These are phyloP conservation scores for Hippopotamus amphibius DNA, from an alignment of 2,113 vertebrate species.

Conservation along the genomic window DNA sequence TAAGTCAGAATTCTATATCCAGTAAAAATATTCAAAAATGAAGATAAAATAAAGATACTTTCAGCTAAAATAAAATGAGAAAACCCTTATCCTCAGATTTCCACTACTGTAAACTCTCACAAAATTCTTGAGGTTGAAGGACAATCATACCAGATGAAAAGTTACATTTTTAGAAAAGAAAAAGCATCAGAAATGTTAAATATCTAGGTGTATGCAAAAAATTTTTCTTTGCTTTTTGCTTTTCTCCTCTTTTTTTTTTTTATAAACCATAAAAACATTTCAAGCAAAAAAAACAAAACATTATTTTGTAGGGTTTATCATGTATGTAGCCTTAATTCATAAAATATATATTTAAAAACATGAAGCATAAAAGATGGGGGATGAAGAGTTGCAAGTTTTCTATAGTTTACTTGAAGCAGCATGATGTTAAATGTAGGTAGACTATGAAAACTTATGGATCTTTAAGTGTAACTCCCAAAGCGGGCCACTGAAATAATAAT, in stretches of 20 bases:
- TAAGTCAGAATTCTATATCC: background rate
- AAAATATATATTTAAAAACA: background rate
- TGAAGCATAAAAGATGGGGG: background rate
- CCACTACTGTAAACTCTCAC: background rate
- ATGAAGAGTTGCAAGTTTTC: background rate
- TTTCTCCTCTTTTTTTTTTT: background rate
- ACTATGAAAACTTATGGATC: background rate
- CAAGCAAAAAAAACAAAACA: background rate
- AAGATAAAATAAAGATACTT: background rate
- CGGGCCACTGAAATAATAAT: background rate
- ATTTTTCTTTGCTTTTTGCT: background rate
- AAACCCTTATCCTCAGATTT: background rate
- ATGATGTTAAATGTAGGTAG: background rate
- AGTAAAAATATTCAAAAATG: background rate
- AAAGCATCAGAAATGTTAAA: background rate
- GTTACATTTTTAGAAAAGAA: background rate
- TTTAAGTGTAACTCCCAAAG: background rate
- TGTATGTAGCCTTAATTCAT: background rate
- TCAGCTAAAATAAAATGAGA: background rate
- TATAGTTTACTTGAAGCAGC: background rate
- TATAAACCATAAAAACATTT: background rate
- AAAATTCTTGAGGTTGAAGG: background rate
- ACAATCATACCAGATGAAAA: background rate
- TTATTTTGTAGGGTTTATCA: background rate
- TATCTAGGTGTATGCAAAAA: background rate